Conservation (phyloP, 2,888 invertebrate genomes). For the Cyclophora albipunctata region DNA sequence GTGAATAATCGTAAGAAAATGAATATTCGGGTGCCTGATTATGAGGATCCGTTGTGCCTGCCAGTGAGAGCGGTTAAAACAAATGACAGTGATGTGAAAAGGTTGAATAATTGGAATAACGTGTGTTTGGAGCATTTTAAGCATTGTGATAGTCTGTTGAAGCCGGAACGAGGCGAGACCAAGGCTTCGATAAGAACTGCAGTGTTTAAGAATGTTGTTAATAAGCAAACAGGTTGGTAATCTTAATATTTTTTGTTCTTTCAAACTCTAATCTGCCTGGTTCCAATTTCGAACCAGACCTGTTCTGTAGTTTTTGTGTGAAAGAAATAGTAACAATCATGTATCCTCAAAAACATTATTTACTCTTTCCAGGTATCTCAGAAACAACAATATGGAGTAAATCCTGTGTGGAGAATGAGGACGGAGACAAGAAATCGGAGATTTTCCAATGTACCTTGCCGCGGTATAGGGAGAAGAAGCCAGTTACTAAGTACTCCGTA, state of each 20-base stretch:
- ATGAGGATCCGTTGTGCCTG: slow-evolving; percentile 57
- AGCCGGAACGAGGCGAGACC: slow-evolving; percentile 37
- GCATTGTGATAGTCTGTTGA: slow-evolving; percentile 35
- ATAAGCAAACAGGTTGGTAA: slow-evolving; percentile 42
- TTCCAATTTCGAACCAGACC: not conserved
- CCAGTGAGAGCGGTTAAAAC: slow-evolving; percentile 46
- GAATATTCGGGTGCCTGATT: slow-evolving; percentile 53
- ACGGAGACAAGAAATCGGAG: slow-evolving; percentile 46
- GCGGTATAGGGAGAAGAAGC: slow-evolving; percentile 49
- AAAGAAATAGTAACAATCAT: not conserved
- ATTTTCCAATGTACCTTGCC: slow-evolving; percentile 52
- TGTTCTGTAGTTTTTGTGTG: not conserved
- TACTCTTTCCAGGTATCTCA: slow-evolving; percentile 23
- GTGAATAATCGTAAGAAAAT: slow-evolving; percentile 27
- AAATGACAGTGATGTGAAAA: slow-evolving; percentile 34
- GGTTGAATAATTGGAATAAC: slow-evolving; percentile 54
- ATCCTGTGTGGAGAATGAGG: slow-evolving; percentile 36
- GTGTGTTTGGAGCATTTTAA: slow-evolving; percentile 53
- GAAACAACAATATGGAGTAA: slow-evolving; percentile 57
- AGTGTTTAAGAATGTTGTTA: slow-evolving; percentile 46
- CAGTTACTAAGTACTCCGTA: slow-evolving; percentile 26
- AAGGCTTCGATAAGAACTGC: slow-evolving; percentile 42
- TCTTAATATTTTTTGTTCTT: not conserved
- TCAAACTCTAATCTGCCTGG: no score
- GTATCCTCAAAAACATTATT: no score